Conservation (phyloP, 92 coral and sea anemone genomes). For the Palythoa caribaeorum region DNA sequence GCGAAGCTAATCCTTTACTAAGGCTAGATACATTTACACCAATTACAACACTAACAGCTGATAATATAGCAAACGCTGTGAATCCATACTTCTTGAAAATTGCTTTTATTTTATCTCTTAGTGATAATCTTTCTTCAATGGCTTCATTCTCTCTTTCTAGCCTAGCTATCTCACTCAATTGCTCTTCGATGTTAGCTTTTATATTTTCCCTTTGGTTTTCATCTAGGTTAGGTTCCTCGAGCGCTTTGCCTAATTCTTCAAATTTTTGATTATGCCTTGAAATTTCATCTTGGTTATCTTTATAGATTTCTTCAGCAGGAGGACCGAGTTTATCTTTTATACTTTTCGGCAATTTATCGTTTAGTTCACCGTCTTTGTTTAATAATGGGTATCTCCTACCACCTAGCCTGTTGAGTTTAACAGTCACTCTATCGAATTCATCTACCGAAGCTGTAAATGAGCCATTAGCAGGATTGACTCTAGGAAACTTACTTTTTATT, state of each 20-base stretch:
- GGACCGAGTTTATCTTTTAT: background rate
- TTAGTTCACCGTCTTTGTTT: background rate
- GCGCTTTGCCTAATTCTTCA: too few species aligned
- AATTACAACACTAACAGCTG: slow-evolving; percentile 60
- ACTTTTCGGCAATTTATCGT: background rate
- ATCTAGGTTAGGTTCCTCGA: too few species aligned
- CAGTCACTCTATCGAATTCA: background rate
- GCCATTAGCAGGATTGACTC: background rate
- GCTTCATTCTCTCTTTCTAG: slow-evolving; percentile 50
- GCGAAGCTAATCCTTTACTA: slow-evolving; percentile 25
- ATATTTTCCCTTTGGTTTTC: slow-evolving; percentile 36
- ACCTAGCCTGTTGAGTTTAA: slow-evolving; percentile 23
- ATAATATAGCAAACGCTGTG: slow-evolving; percentile 41
- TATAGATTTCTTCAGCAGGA: background rate
- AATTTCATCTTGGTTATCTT: background rate
- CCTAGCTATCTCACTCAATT: slow-evolving; percentile 11
- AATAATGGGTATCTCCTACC: background rate
- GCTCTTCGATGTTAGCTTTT: background rate
- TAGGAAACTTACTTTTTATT: slow-evolving; percentile 34
- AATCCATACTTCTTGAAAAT: slow-evolving; percentile 64
- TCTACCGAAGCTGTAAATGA: too few species aligned
- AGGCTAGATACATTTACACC: slow-evolving; percentile 53
- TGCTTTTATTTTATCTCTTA: slow-evolving; percentile 39
- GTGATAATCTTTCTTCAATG: slow-evolving; percentile 46
- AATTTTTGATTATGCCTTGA: background rate